Percentiles rank a stretch among this genome's conserved stretches.
Evolutionary conservation across 2,797 vertebrate genomes (phyloP).

Genomic region (Brotula barbata): DNA sequence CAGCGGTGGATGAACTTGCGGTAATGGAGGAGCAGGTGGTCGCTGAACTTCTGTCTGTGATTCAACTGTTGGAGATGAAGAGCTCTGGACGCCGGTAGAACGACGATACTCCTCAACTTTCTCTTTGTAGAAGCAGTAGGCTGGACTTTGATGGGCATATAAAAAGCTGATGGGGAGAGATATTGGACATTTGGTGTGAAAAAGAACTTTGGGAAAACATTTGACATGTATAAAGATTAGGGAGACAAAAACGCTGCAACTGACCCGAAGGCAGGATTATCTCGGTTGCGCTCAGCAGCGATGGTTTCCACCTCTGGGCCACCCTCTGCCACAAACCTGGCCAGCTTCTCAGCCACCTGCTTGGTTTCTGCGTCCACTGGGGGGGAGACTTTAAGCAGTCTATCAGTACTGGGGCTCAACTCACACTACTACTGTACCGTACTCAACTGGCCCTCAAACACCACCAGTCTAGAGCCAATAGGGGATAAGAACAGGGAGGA

Average conservation of each 20-base stretch:
- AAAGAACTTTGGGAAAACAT: neutral
- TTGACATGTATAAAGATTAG: neutral
- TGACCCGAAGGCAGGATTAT: slow-evolving; percentile 91
- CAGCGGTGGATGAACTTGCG: neutral
- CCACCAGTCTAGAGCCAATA: slow-evolving; percentile 88
- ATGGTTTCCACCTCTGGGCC: slow-evolving; percentile 93
- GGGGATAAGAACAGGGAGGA: slow-evolving; percentile 81
- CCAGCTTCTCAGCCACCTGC: slow-evolving; percentile 90
- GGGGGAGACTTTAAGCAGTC: slow-evolving; percentile 99
- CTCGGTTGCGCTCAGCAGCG: slow-evolving; percentile 86
- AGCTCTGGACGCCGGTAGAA: slow-evolving; percentile 59
- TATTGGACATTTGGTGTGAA: slow-evolving; percentile 6
- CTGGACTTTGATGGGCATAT: slow-evolving; percentile 87
- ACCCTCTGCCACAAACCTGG: slow-evolving; percentile 91
- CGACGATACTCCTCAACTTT: slow-evolving; percentile 86
- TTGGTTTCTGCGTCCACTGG: slow-evolving; percentile 92
- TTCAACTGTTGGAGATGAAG: slow-evolving; percentile 40
- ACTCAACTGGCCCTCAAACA: slow-evolving; percentile 86
- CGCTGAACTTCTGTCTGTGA: slow-evolving; percentile 13
- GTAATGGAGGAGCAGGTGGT: slow-evolving; percentile 21
- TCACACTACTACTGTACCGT: slow-evolving; percentile 86
- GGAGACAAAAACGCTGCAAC: slow-evolving; percentile 5
- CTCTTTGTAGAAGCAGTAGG: slow-evolving; percentile 86
- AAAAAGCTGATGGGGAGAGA: slow-evolving; percentile 84
- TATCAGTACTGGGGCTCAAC: slow-evolving; percentile 95